These are phyloP conservation scores for Drosophila meridionalis DNA, from an alignment of 2,888 invertebrate genomes.

Conservation along the genomic window DNA sequence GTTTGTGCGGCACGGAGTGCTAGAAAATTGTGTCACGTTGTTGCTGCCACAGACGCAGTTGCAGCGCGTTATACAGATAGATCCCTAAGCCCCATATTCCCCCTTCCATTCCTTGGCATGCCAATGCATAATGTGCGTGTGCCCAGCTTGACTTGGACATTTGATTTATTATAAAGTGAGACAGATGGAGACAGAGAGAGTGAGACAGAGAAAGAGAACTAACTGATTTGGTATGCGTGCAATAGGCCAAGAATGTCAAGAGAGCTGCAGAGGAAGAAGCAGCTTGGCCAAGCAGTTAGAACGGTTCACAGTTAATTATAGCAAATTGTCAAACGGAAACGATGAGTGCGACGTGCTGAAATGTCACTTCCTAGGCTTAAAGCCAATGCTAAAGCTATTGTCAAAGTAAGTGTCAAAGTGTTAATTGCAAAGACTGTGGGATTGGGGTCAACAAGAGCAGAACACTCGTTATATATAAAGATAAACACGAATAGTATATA, in stretches of 20 bases:
- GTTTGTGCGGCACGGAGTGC: slow-evolving; percentile 66
- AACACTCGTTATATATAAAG: not conserved
- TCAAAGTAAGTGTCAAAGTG: slow-evolving; percentile 59
- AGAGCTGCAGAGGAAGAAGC: not conserved
- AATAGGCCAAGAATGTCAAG: slow-evolving; percentile 70
- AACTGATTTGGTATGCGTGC: slow-evolving; percentile 69
- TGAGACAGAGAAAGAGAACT: not conserved
- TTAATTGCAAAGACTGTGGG: slow-evolving; percentile 65
- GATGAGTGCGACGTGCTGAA: slow-evolving; percentile 57
- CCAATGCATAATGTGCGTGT: slow-evolving; percentile 77
- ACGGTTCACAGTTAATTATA: slow-evolving; percentile 74
- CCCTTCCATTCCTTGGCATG: slow-evolving; percentile 41
- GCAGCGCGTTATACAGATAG: slow-evolving; percentile 15
- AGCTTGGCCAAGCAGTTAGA: slow-evolving; percentile 3
- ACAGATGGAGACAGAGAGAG: slow-evolving; percentile 14
- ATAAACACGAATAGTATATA: not conserved
- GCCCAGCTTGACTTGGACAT: slow-evolving; percentile 49
- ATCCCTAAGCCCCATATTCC: slow-evolving; percentile 19
- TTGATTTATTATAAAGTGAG: slow-evolving; percentile 72
- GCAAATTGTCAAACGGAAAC: slow-evolving; percentile 69
- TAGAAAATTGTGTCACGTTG: slow-evolving; percentile 79
- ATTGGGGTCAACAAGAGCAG: slow-evolving; percentile 35
- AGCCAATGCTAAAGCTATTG: slow-evolving; percentile 8
- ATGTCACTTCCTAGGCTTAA: slow-evolving; percentile 63
- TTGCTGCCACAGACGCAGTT: slow-evolving; percentile 29